Conservation (phyloP, 2,797 vertebrate genomes). For the Acropternis orthonyx region DNA sequence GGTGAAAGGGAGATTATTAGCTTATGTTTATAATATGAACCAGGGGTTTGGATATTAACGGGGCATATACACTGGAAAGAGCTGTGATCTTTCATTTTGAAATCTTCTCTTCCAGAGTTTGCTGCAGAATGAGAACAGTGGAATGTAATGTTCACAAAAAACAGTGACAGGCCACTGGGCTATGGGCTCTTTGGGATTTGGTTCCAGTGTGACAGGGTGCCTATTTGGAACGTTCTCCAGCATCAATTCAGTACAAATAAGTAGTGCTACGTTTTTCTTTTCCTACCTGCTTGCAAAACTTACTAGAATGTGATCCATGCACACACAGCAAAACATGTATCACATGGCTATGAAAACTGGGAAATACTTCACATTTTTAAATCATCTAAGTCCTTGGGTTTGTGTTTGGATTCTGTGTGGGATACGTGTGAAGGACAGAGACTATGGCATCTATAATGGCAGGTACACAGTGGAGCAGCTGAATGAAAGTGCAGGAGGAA, state of each 20-base stretch:
- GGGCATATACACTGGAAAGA: neutral
- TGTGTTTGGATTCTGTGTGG: neutral
- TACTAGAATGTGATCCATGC: neutral
- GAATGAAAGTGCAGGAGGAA: neutral
- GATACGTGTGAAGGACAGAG: neutral
- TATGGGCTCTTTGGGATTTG: neutral
- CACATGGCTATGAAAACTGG: neutral
- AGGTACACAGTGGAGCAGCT: neutral
- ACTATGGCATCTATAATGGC: neutral
- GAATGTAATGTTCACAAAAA: neutral
- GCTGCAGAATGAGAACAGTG: neutral
- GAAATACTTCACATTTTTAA: neutral
- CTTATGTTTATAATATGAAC: neutral
- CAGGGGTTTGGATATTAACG: neutral
- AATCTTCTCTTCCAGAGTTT: neutral
- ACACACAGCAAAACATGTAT: neutral
- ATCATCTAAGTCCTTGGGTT: neutral
- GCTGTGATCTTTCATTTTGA: neutral
- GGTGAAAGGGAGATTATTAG: neutral
- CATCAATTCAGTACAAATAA: neutral
- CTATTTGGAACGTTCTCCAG: neutral
- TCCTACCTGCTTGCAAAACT: neutral
- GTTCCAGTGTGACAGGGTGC: neutral
- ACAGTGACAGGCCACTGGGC: neutral
- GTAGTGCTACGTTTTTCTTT: neutral